phyloP scores from a whole-genome alignment of 2,888 invertebrate species.

The Caenorhabditis doughertyi region DNA sequence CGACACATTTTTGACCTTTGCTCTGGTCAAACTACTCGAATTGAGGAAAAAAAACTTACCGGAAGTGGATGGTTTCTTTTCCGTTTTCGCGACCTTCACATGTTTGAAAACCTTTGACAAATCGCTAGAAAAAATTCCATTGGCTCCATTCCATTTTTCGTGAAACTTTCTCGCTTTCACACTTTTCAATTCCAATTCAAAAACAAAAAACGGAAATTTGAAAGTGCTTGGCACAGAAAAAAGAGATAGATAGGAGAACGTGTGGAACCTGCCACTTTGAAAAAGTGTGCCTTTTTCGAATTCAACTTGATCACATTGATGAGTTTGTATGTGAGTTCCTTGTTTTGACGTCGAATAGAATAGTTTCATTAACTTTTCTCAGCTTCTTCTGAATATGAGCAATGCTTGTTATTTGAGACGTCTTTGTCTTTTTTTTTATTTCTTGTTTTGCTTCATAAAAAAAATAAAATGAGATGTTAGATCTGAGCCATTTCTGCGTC shows the following conservation, averaged over 20 bases:
- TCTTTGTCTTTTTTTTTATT: background rate
- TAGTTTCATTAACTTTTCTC: background rate
- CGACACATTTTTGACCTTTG: constrained; percentile 36
- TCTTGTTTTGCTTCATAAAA: background rate
- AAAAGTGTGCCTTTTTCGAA: constrained; percentile 16
- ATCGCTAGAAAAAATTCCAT: constrained; percentile 1
- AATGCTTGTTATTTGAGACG: no score
- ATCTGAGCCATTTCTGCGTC: background rate
- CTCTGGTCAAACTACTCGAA: constrained; percentile 41
- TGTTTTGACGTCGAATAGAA: background rate
- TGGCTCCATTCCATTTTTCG: background rate
- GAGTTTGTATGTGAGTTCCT: constrained; percentile 50
- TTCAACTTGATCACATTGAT: constrained; percentile 51
- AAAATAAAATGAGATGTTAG: no score
- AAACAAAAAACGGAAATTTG: constrained; percentile 54
- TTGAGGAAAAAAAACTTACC: constrained; percentile 29
- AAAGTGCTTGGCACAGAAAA: constrained; percentile 11
- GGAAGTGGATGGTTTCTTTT: constrained; percentile 48
- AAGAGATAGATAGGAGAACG: constrained; percentile 41
- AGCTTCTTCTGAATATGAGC: no score
- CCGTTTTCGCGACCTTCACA: constrained; percentile 49
- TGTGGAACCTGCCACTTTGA: constrained; percentile 44
- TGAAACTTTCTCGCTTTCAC: background rate
- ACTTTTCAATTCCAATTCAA: background rate
- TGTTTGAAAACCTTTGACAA: constrained; percentile 32